Conservation (phyloP, 1,140 invertebrate species). For the Drosophila triauraria region DNA sequence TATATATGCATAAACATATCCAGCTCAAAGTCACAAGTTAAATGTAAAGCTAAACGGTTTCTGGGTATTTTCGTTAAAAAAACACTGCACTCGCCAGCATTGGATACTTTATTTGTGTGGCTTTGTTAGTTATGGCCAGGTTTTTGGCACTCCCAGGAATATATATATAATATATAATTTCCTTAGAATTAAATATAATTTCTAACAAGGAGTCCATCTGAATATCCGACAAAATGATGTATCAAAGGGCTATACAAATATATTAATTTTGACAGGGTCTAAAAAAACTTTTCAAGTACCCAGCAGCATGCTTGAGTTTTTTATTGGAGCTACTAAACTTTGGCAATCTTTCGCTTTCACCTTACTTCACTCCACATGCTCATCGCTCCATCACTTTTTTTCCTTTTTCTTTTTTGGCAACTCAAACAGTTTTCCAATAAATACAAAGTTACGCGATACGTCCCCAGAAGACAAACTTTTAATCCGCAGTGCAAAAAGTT, state of each 20-base stretch:
- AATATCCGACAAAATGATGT: neutral
- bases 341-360: slow-evolving; percentile 23
- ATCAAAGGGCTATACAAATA: neutral
- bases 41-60: slow-evolving; percentile 60
- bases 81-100: neutral
- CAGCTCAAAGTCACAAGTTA: slow-evolving; percentile 62
- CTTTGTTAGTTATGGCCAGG: neutral
- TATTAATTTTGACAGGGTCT: slow-evolving; percentile 9
- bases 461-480: slow-evolving; percentile 47
- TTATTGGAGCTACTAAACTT: slow-evolving; percentile 3
- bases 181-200: no score
- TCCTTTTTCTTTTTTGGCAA: slow-evolving; percentile 11
- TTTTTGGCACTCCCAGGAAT: neutral
- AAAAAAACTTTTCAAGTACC: slow-evolving; percentile 10
- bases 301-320: slow-evolving; percentile 3
- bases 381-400: slow-evolving; percentile 8
- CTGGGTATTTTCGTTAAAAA: slow-evolving; percentile 9
- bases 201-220: no score
- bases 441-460: slow-evolving; percentile 23
- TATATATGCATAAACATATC: slow-evolving; percentile 30
- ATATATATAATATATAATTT: no score
- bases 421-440: slow-evolving; percentile 48
- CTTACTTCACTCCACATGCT: neutral
- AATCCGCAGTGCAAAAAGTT: slow-evolving; percentile 59
- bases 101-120: neutral